These are phyloP conservation scores for Porites cylindrica DNA, from an alignment of 92 coral and sea anemone species.

Conservation along the genomic window DNA sequence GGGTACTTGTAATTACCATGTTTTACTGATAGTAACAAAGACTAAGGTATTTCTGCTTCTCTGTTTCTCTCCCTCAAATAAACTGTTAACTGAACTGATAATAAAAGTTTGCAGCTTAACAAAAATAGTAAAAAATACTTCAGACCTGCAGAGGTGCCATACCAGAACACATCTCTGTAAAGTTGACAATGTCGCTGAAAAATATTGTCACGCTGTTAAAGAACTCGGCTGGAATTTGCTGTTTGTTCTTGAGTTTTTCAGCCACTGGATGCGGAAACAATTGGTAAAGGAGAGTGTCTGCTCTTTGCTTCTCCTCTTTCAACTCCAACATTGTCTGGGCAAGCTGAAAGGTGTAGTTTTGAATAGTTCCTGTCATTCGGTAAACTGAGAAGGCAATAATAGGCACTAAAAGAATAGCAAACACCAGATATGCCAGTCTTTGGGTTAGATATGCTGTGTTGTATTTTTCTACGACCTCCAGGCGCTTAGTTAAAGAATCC, in stretches of 20 bases:
- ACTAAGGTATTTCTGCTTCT: no score
- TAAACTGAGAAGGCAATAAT: conserved; percentile 55
- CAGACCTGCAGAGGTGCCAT: conserved; percentile 38
- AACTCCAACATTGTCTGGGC: conserved; percentile 16
- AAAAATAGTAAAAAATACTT: no score
- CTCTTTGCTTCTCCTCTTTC: conserved; percentile 32
- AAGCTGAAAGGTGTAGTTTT: conserved; percentile 55
- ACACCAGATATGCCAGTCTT: conserved; percentile 25
- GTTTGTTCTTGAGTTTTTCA: conserved; percentile 64
- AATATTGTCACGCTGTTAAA: conserved; percentile 71
- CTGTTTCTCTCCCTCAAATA: no score
- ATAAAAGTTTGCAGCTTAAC: no score
- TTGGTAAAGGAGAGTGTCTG: conserved; percentile 62
- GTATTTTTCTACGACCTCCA: not conserved
- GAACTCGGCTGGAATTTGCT: conserved; percentile 61
- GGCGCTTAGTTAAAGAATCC: not conserved
- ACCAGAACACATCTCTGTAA: conserved; percentile 36
- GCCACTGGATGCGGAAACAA: conserved; percentile 78
- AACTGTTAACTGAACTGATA: no score
- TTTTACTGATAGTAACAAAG: no score
- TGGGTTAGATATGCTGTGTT: not conserved
- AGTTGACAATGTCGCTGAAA: conserved; percentile 76
- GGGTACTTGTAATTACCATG: no score
- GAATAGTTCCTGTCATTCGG: conserved; percentile 59
- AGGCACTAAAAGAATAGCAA: conserved; percentile 54